These are phyloP conservation scores for Drosophila lutescens DNA, from an alignment of 2,888 invertebrate species.

Conservation along the genomic window DNA sequence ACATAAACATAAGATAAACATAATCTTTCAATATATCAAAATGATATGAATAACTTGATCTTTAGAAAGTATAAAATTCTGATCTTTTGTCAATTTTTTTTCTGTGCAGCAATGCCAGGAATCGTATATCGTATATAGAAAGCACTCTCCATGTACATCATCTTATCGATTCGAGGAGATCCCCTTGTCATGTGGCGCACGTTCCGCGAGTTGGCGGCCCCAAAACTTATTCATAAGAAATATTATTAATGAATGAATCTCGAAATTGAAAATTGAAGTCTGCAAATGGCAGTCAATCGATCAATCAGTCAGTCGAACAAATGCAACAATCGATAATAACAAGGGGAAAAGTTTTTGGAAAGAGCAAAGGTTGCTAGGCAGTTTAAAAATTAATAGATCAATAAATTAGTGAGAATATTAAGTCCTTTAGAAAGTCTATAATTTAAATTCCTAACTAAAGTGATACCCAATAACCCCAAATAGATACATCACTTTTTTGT, in stretches of 20 bases:
- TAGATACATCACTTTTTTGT: not conserved
- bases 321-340: conserved; percentile 6
- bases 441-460: not conserved
- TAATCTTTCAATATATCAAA: no score
- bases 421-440: not conserved
- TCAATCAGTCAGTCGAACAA: conserved; percentile 15
- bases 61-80: no score
- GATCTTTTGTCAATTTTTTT: no score
- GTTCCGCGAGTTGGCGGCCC: conserved; percentile 6
- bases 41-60: no score
- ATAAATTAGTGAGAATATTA: not conserved
- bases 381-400: not conserved
- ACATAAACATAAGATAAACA: no score
- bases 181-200: conserved; percentile 26
- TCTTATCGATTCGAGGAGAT: conserved; percentile 18
- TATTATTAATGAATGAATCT: conserved; percentile 29
- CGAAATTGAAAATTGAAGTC: not conserved
- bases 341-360: not conserved
- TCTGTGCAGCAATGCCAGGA: conserved; percentile 15
- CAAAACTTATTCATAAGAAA: not conserved
- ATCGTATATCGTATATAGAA: conserved; percentile 25
- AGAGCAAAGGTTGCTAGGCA: not conserved
- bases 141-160: conserved; percentile 42
- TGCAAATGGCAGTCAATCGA: conserved; percentile 24
- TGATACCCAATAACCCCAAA: not conserved